Percentiles rank a stretch among this genome's conserved stretches.
Evolutionary conservation across 2,888 invertebrate genomes (phyloP).

Genomic region (Tenthredo amoena): DNA sequence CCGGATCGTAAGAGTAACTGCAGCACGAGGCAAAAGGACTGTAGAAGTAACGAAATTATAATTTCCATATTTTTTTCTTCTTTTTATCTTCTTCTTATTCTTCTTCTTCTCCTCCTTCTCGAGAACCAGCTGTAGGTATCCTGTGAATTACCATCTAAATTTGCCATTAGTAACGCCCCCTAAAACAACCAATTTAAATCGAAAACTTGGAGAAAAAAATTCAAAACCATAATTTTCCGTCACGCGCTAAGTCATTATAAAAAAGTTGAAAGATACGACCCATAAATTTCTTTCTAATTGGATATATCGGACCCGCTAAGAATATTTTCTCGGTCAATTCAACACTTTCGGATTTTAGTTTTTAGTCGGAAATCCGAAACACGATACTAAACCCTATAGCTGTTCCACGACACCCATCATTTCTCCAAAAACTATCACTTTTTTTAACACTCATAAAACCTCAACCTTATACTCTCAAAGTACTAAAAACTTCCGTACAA

Average conservation of each 20-base stretch:
- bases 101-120: background rate
- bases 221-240: slow-evolving; percentile 51
- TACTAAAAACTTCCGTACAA: background rate
- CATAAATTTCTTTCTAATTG: slow-evolving; percentile 45
- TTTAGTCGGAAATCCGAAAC: background rate
- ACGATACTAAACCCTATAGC: background rate
- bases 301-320: slow-evolving; percentile 15
- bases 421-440: background rate
- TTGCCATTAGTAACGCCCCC: slow-evolving; percentile 52
- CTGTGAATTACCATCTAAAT: slow-evolving; percentile 48
- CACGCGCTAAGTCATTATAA: slow-evolving; percentile 43
- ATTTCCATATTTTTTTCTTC: slow-evolving; percentile 20
- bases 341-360: slow-evolving; percentile 19
- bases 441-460: slow-evolving; percentile 6
- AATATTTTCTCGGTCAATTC: slow-evolving; percentile 24
- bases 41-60: slow-evolving; percentile 22
- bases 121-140: slow-evolving; percentile 31
- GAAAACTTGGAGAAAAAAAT: slow-evolving; percentile 26
- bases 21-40: slow-evolving; percentile 18
- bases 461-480: background rate
- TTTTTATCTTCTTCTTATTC: background rate
- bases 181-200: slow-evolving; percentile 45
- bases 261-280: slow-evolving; percentile 40
- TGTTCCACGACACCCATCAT: no score
- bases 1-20: slow-evolving; percentile 25